Evolutionary conservation across 1,140 invertebrate genomes (phyloP).

Genomic region (Teleopsis dalmanni): DNA sequence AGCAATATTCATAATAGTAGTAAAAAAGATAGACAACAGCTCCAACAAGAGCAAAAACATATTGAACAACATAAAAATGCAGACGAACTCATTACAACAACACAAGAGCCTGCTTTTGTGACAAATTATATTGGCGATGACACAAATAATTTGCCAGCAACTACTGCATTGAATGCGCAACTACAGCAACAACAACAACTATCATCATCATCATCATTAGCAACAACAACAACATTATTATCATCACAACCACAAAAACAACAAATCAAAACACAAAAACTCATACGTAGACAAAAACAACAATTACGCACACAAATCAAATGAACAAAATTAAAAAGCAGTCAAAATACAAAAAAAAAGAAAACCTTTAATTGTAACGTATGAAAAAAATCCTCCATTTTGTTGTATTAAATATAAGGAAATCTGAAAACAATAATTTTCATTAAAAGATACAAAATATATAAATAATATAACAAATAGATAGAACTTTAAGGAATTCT

Average conservation of each 20-base stretch:
- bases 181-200: constrained; percentile 20
- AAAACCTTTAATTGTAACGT: not conserved
- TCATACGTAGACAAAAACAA: constrained; percentile 31
- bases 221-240: constrained; percentile 14
- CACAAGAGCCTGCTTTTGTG: constrained; percentile 22
- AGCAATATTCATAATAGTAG: constrained; percentile 27
- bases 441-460: too few relatives aligned
- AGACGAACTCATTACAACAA: not conserved
- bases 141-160: constrained; percentile 32
- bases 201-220: constrained; percentile 16
- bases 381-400: too few relatives aligned
- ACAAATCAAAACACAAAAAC: constrained; percentile 40
- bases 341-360: not conserved
- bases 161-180: constrained; percentile 14
- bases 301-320: constrained; percentile 36
- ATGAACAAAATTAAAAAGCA: constrained; percentile 15
- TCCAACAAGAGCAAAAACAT: not conserved
- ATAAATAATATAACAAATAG: too few relatives aligned
- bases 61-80: not conserved
- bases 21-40: too few relatives aligned
- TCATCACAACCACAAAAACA: constrained; percentile 15
- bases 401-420: too few relatives aligned
- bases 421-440: too few relatives aligned
- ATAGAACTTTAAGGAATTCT: too few relatives aligned
- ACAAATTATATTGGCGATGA: constrained; percentile 42